Evolutionary conservation across 2,888 invertebrate species (phyloP), one percentile per base, ranked within the genome.

Genomic region (Heteropelma amictum): DNA sequence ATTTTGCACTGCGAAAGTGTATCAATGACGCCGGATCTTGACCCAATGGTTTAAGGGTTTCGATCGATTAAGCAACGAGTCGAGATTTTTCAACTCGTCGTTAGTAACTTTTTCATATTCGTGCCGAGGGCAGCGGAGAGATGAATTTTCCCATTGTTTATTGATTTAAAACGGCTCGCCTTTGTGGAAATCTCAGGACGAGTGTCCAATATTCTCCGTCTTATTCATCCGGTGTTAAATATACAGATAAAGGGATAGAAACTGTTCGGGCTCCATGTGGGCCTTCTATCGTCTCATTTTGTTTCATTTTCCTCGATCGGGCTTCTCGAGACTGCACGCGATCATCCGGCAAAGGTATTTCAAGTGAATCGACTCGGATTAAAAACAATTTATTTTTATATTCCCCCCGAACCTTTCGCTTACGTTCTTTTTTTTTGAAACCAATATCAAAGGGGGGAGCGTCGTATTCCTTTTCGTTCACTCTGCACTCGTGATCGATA

Each of bases 311-410:
- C 12, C 26, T 7, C 21, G 12, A 14, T 42, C 35, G 45, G 51
- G 19, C n/a, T 51, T 40, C 14, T 45, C 35, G 72, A 65, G 33
- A 72, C 65, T 51, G 72, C 65, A 53, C 65, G 51, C 53, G 72
- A 72, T 60, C 33, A 26, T 60, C 58, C 65, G 65, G 45, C 45
- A 35, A 42, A 65, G 58, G 45, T 60, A 71, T 71, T 71, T 60
- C 53, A 23, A 60, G 49, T 58, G 40, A 56, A 56, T 40, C 64
- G 56, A 64, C 51, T 58, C 51, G 56, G 33, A 51, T 58, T 58
- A 51, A 51, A 72, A 19, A 26, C 51, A 58, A 65, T 56, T 72
- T 26, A 23, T 45, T 42, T 47, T 61, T 45, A 58, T 30, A 12
- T 42, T 6, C 30, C 33, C 8, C 12, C 23, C 10, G n/a, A 21